Evolutionary conservation across 2,797 vertebrate species (phyloP).

Genomic region (Cuniculus paca): DNA sequence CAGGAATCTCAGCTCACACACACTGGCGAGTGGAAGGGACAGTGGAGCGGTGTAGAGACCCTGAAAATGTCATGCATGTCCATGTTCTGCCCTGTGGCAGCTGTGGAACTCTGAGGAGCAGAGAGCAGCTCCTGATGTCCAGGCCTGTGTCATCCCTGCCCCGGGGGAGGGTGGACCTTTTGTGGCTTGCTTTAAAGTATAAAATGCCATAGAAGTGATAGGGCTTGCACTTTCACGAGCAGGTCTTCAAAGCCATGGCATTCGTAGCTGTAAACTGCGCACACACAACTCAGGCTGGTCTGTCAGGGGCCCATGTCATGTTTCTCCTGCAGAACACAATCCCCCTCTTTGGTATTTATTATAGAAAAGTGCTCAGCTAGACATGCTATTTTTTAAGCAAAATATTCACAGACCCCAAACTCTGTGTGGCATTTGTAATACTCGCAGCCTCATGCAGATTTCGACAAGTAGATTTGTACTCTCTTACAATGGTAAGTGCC

Average conservation of each 20-base stretch:
- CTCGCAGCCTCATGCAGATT: constrained; percentile 81
- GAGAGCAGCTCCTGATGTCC: neutral
- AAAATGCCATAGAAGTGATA: neutral
- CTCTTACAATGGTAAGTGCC: constrained; percentile 84
- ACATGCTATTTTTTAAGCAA: constrained; percentile 81
- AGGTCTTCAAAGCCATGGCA: neutral
- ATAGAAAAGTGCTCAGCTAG: constrained; percentile 86
- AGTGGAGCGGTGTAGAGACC: neutral
- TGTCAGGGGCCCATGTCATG: neutral
- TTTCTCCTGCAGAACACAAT: neutral
- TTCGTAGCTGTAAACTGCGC: neutral
- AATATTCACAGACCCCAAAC: constrained; percentile 87
- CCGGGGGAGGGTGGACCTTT: no score
- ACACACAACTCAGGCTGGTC: neutral
- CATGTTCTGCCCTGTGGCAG: neutral
- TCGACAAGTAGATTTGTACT: constrained; percentile 81
- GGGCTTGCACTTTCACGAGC: neutral
- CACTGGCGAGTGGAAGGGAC: neutral
- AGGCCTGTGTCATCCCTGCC: neutral
- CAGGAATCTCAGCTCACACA: neutral
- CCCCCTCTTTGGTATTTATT: constrained; percentile 87
- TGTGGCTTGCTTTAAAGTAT: neutral
- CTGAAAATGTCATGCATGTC: neutral
- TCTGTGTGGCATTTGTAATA: constrained; percentile 79
- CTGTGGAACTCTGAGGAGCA: neutral